Evolutionary conservation across 1,140 invertebrate species (phyloP), one percentile per base, ranked within the genome.

Genomic region (Diprion similis): DNA sequence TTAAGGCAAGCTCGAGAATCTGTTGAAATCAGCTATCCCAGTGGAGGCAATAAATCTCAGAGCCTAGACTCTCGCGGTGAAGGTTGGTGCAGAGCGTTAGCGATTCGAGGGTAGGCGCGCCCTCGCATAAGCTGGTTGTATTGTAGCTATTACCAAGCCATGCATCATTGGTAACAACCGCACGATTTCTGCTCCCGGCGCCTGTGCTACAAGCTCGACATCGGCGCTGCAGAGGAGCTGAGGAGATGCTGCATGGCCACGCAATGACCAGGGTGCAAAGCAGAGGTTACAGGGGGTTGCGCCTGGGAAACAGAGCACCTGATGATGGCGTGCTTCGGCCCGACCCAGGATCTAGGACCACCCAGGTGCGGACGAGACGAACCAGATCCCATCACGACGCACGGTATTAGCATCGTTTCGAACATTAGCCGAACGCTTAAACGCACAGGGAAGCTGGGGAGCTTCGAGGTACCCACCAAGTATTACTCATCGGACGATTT

Each of bases 121-220:
- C 82, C 85, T 86, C 86, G 85, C 84, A 84, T 87, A 87, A 87
- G 86, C 85, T 85, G 84, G 81, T 87, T 88, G 86, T 88, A 88
- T 87, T 85, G 85, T 87, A 86, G 85, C 85, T 86, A 87, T 88
- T 88, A 88, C 86, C 82, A 76, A 85, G 85, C 84, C 84, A 88
- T 87, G 86, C 86, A 88, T 88, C 85, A 87, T 85, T 83, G 84
- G 83, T 87, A 87, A 86, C 84, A 85, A 84, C 83, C 81, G 81
- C 84, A 80, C 78, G 76, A 78, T 81, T 45, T 18, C 66, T 71
- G 13, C 45, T 74, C 45, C n/a, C 66, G 46, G 24, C 13, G 24
- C 19, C 46, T 71, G 37, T 67, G 24, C 24, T 37, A 59, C 51
- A 59, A 15, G 11, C 51, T 59, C 51, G 51, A 15, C 11, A 59